phyloP scores from a whole-genome alignment of 2,888 invertebrate species.

The Koerneria pararmatus region DNA sequence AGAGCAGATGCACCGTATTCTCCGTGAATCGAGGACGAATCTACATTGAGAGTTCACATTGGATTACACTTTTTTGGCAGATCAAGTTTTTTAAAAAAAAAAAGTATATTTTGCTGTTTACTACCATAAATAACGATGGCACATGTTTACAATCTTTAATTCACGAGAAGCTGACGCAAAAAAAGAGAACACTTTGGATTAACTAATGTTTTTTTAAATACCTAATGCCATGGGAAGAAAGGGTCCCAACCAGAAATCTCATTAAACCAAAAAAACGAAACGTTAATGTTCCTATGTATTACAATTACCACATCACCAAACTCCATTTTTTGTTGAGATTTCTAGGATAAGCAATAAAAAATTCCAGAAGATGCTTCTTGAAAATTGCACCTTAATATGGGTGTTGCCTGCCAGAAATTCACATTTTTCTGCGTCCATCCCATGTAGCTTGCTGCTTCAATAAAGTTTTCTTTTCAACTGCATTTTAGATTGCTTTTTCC shows the following conservation, averaged over 20 bases:
- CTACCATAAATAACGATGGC: background rate
- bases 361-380: background rate
- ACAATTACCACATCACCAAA: background rate
- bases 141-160: too few species aligned
- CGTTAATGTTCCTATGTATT: too few species aligned
- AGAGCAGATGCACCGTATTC: constrained; percentile 39
- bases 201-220: background rate
- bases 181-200: too few species aligned
- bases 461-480: too few species aligned
- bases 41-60: constrained; percentile 25
- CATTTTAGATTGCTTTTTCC: too few species aligned
- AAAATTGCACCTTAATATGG: constrained; percentile 33
- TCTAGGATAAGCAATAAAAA: background rate
- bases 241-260: too few species aligned
- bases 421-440: constrained; percentile 48
- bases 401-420: constrained; percentile 49
- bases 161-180: too few species aligned
- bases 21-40: constrained; percentile 46
- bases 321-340: background rate
- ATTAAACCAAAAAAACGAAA: too few species aligned
- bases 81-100: background rate
- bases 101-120: background rate
- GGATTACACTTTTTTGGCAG: background rate
- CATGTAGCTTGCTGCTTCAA: too few species aligned
- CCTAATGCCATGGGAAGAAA: background rate